Evolutionary conservation across 2,797 vertebrate species (phyloP), one percentile per base, ranked within the genome.

Genomic region (Sternotherus odoratus): DNA sequence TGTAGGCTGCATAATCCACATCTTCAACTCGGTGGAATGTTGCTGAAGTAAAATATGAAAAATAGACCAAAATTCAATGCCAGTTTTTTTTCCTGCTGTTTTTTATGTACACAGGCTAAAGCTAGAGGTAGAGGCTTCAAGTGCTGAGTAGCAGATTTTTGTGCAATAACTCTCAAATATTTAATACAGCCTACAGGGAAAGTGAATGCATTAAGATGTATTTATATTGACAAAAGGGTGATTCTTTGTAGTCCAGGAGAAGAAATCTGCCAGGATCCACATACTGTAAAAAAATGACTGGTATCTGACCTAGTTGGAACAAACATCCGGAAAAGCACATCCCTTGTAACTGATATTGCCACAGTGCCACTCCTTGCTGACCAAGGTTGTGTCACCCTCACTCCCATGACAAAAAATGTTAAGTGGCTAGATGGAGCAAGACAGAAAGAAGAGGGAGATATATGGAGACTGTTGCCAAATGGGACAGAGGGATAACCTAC

Each of bases 221-320:
- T 95, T 97, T 96, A 95, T 91, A 90, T 74, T 93, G 94, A 95
- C 95, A 97, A 96, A 95, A 54, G 12, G 90, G 24, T 82, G 28
- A 56, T 93, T 95, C 81, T 93, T 84, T 95, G 88, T 94, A 36
- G 91, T 85, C 78, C 49, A 97, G 63, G 94, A 88, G 91, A 96
- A 95, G 39, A 91, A 93, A 94, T 94, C 66, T 85, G 69, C 80
- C 86, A 90, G 1, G 1, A 86, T 89, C 24, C 91, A 90, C 46
- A 84, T 86, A 60, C 5, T 1, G 0, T 54, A 94, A 92, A 75
- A 75, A 96, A 97, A 95, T 81, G 51, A 24, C 80, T 77, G 21
- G 82, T 96, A 90, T 95, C 89, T 94, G 95, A 95, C 26, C 30
- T 92, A 92, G 88, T 19, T 95, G 80, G 43, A 93, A 33, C 51